Evolutionary conservation across 2,797 vertebrate species (phyloP).

Genomic region (Babyrousa celebensis): DNA sequence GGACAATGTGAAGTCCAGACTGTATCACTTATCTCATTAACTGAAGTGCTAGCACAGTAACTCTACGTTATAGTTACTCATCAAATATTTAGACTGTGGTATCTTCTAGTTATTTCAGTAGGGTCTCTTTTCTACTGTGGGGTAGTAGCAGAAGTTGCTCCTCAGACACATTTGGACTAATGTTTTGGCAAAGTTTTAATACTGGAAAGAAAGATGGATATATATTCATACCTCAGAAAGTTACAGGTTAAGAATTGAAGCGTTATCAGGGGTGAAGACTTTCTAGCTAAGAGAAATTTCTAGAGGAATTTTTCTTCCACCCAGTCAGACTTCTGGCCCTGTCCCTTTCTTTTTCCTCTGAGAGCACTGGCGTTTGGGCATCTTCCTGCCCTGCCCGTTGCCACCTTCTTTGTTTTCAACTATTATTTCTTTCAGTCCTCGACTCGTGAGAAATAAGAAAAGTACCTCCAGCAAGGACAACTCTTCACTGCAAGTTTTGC

Average conservation of each 20-base stretch:
- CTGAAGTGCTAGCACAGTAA: neutral
- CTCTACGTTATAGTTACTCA: neutral
- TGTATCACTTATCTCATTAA: neutral
- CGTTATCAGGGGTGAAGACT: neutral
- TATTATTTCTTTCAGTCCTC: constrained; percentile 35
- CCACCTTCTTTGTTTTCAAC: neutral
- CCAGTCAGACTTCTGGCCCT: neutral
- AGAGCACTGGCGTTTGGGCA: neutral
- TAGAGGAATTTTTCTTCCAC: neutral
- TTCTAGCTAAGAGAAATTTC: constrained; percentile 39
- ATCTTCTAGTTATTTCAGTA: neutral
- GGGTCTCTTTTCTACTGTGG: neutral
- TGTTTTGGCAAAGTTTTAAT: neutral
- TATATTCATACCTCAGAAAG: neutral
- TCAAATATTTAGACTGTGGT: neutral
- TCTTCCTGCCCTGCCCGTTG: neutral
- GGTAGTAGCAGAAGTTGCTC: neutral
- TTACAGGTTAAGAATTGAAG: neutral
- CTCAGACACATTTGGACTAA: neutral
- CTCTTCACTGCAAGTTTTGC: neutral
- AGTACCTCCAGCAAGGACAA: neutral
- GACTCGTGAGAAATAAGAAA: neutral
- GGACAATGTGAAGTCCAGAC: neutral
- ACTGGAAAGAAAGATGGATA: neutral
- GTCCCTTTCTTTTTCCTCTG: neutral